Evolutionary conservation across 1,140 invertebrate species (phyloP).

Genomic region (Eumeta japonica): DNA sequence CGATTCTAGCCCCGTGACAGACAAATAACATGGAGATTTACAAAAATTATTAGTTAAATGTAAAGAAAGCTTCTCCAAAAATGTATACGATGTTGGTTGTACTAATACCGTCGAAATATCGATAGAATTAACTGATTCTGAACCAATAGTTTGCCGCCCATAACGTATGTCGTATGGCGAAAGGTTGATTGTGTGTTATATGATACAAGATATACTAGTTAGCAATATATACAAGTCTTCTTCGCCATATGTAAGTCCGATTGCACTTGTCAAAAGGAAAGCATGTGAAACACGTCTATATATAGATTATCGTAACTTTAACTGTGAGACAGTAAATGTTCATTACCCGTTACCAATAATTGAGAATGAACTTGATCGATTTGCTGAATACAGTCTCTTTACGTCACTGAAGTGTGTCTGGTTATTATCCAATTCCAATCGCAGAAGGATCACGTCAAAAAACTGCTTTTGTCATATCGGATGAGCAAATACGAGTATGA

Average conservation of each 20-base stretch:
- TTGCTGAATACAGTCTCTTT: constrained; percentile 20
- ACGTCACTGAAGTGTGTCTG: constrained; percentile 23
- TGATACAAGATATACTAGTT: constrained; percentile 15
- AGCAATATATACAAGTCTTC: constrained; percentile 15
- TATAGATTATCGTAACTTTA: constrained; percentile 24
- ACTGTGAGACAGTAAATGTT: constrained; percentile 20
- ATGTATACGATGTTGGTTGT: constrained; percentile 12
- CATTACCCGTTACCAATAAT: constrained; percentile 29
- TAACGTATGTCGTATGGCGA: constrained; percentile 13
- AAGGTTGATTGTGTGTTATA: constrained; percentile 8
- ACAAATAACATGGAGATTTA: too few species aligned
- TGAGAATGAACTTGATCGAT: constrained; percentile 34
- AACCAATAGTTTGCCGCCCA: constrained; percentile 12
- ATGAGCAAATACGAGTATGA: constrained; percentile 11
- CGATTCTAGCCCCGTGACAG: too few species aligned
- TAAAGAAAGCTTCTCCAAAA: constrained; percentile 15
- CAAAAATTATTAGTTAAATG: constrained; percentile 10
- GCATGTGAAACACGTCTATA: constrained; percentile 22
- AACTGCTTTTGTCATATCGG: constrained; percentile 17
- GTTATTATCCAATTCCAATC: constrained; percentile 25
- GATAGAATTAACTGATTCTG: constrained; percentile 13
- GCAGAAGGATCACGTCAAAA: constrained; percentile 12
- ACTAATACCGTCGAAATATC: constrained; percentile 15
- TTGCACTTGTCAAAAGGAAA: constrained; percentile 24
- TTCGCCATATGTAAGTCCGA: constrained; percentile 22